These are phyloP conservation scores for Epinotia demarniana DNA, from an alignment of 2,888 invertebrate genomes.

Conservation along the genomic window DNA sequence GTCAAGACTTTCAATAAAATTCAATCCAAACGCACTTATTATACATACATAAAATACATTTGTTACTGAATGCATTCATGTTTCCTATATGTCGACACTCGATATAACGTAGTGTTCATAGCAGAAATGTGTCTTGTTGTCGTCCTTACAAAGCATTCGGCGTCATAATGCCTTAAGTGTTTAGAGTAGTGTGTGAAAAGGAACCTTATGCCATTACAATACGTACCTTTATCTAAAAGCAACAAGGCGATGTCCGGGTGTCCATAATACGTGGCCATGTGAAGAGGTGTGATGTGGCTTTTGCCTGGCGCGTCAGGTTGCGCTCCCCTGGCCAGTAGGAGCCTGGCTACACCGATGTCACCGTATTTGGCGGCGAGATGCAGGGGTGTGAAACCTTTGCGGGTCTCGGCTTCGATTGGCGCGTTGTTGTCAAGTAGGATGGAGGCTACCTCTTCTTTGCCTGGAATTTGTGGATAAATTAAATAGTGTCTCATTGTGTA, in stretches of 20 bases:
- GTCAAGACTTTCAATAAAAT: background rate
- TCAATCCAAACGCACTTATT: slow-evolving; percentile 12
- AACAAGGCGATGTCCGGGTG: slow-evolving; percentile 95
- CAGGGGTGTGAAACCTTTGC: slow-evolving; percentile 98
- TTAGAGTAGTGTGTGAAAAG: background rate
- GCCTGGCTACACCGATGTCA: slow-evolving; percentile 94
- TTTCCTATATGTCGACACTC: slow-evolving; percentile 1
- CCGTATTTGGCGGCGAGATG: slow-evolving; percentile 99
- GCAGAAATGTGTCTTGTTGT: background rate
- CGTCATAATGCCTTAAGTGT: slow-evolving; percentile 21
- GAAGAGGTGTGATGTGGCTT: slow-evolving; percentile 97
- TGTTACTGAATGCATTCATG: background rate
- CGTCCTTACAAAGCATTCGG: background rate
- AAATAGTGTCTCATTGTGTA: background rate
- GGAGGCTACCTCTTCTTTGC: slow-evolving; percentile 94
- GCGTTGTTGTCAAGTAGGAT: slow-evolving; percentile 96
- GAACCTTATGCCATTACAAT: background rate
- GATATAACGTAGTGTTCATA: background rate
- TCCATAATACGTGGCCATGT: slow-evolving; percentile 99
- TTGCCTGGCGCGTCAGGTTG: slow-evolving; percentile 95
- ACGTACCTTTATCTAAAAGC: slow-evolving; percentile 92
- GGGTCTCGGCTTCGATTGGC: slow-evolving; percentile 95
- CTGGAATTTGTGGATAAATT: slow-evolving; percentile 54
- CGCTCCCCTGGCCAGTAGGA: slow-evolving; percentile 94
- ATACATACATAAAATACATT: background rate